A percentile compares a stretch with the other conserved stretches of the same genome.
These are phyloP conservation scores for Carassius carassius DNA, from an alignment of 2,113 vertebrate genomes.

Conservation along the genomic window DNA sequence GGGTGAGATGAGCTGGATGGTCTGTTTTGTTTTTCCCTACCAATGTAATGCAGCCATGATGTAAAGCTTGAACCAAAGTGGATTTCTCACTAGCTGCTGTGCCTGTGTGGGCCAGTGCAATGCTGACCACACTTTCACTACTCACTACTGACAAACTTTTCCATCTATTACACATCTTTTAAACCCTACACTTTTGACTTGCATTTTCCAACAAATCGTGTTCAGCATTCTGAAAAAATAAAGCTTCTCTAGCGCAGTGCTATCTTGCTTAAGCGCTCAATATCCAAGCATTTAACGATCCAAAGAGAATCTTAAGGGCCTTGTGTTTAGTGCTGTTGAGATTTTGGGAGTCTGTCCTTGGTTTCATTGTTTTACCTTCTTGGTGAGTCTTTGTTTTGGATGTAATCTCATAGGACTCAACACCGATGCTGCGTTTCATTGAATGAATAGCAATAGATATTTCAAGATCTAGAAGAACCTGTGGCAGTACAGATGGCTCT, in stretches of 20 bases:
- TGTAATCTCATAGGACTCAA: neutral
- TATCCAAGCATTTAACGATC: slow-evolving; percentile 28
- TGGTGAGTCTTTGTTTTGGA: neutral
- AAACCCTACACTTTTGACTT: neutral
- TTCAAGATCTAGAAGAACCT: neutral
- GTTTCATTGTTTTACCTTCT: neutral
- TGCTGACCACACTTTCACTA: slow-evolving; percentile 84
- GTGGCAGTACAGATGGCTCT: slow-evolving; percentile 12
- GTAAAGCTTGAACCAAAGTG: slow-evolving; percentile 99
- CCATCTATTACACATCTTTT: slow-evolving; percentile 78
- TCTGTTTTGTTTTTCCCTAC: slow-evolving; percentile 64
- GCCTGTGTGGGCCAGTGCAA: slow-evolving; percentile 88
- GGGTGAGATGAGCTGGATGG: slow-evolving; percentile 71
- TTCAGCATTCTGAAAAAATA: slow-evolving; percentile 6
- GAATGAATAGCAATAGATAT: slow-evolving; percentile 13
- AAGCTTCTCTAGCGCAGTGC: neutral
- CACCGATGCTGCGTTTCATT: neutral
- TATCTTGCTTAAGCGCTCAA: slow-evolving; percentile 33
- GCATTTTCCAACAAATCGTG: slow-evolving; percentile 1
- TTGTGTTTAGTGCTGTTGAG: slow-evolving; percentile 50
- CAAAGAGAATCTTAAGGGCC: slow-evolving; percentile 43
- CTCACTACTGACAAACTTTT: slow-evolving; percentile 85
- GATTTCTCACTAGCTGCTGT: slow-evolving; percentile 97
- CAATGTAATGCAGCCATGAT: slow-evolving; percentile 85
- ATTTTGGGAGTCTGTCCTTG: slow-evolving; percentile 30